These are phyloP conservation scores for Laticauda laticaudata DNA, from an alignment of 2,113 vertebrate species.

Conservation along the genomic window DNA sequence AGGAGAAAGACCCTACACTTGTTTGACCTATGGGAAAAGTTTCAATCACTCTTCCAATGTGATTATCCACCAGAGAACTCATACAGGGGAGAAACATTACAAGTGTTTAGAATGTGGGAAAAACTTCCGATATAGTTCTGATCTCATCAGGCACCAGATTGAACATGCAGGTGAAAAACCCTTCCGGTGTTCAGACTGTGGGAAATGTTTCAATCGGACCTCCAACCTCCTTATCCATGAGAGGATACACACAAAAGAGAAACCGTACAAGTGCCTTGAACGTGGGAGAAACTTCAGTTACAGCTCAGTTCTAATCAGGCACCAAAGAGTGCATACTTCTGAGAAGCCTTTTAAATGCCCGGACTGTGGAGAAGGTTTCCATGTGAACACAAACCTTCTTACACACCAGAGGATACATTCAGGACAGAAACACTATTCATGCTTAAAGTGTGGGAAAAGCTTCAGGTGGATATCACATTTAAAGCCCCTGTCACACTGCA, in stretches of 20 bases:
- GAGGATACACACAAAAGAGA: constrained; percentile 67
- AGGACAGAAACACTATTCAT: constrained; percentile 61
- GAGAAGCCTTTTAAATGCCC: constrained; percentile 68
- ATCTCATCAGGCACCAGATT: constrained; percentile 71
- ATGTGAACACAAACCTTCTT: constrained; percentile 65
- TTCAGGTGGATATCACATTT: constrained; percentile 24
- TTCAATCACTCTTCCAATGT: constrained; percentile 69
- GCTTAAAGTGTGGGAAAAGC: constrained; percentile 11
- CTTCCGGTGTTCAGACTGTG: constrained; percentile 73
- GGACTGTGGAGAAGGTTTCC: constrained; percentile 66
- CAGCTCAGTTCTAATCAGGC: constrained; percentile 64
- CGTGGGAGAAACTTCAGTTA: constrained; percentile 69
- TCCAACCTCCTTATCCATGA: constrained; percentile 67
- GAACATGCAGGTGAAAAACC: constrained; percentile 83
- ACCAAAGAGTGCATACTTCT: constrained; percentile 68
- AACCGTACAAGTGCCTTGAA: constrained; percentile 58
- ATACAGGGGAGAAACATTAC: constrained; percentile 69
- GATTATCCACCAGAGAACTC: constrained; percentile 64
- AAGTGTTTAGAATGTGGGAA: constrained; percentile 66
- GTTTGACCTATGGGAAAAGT: constrained; percentile 66
- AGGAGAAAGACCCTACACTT: constrained; percentile 68
- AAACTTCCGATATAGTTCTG: constrained; percentile 67
- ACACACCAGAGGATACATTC: constrained; percentile 64
- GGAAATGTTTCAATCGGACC: constrained; percentile 67
- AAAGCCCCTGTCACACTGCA: too few species aligned